Percentiles rank a stretch among this genome's conserved stretches.
Evolutionary conservation across 2,113 vertebrate species (phyloP).

Genomic region (Alouatta palliata): DNA sequence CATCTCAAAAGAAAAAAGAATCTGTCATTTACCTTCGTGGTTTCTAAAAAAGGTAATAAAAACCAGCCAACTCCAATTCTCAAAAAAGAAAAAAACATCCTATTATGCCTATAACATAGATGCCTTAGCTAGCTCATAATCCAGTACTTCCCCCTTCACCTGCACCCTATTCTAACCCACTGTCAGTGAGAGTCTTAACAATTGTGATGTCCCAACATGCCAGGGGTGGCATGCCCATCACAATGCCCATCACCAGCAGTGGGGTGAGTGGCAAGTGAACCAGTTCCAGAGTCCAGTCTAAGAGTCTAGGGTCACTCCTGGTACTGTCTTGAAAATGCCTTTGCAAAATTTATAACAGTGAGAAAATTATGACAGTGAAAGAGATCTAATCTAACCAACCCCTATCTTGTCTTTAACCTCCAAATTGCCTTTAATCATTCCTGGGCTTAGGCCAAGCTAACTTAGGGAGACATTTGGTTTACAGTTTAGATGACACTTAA

Average conservation of each 20-base stretch:
- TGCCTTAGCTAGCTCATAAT: too few relatives aligned
- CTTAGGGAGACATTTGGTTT: too few relatives aligned
- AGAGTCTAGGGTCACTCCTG: neutral
- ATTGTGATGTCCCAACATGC: neutral
- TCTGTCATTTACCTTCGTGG: neutral
- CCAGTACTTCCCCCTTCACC: neutral
- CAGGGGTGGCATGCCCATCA: neutral
- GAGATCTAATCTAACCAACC: too few relatives aligned
- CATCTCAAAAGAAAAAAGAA: too few relatives aligned
- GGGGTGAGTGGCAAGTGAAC: neutral
- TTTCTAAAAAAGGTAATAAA: neutral
- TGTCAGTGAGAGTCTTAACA: neutral
- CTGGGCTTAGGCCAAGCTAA: too few relatives aligned
- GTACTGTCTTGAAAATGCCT: neutral
- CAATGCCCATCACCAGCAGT: too few relatives aligned
- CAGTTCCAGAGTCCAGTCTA: neutral
- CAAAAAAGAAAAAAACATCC: neutral
- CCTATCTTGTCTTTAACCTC: too few relatives aligned
- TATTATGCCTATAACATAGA: neutral
- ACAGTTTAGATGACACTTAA: too few relatives aligned
- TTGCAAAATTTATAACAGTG: too few relatives aligned
- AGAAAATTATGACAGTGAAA: too few relatives aligned
- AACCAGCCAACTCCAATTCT: neutral
- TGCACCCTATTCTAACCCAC: neutral
- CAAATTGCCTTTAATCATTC: too few relatives aligned